Base-by-base conservation (phyloP, 2,888 invertebrate genomes). In the Melieria picta region DNA sequence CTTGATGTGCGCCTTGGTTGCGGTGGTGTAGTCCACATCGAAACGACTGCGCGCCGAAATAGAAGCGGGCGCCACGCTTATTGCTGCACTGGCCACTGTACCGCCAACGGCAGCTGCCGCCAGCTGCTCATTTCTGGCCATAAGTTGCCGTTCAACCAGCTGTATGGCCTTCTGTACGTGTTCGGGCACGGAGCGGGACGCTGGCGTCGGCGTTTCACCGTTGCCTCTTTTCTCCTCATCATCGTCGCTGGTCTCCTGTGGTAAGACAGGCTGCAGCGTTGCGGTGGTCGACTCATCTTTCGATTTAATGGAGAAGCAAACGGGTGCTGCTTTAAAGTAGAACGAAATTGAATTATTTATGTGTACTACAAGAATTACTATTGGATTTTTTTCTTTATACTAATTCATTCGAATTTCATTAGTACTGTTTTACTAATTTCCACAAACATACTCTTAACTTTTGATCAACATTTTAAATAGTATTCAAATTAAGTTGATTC, bases 281-380 rank as follows among this genome's bases (percentile, higher is more conserved):
- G 91, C 86, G 3, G 90, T 88, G 0, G 89, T 87, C 63, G 91
- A 91, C 0, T 91, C 91, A 71, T 93, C 95, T 82, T 94, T 94
- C 0, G 91, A 88, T 82, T 95, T 95, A 57, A 95, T 94, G 0
- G 94, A 95, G 84, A 95, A 96, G 72, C 94, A 93, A 1, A 96
- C 94, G 0, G 94, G 92, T 9, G 90, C 93, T 92, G 65, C 30
- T 30, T 3, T 2, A 30, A 30, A 30, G 30, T 30, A 30, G 30
- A 30, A 30, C 30, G 30, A 30, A 30, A 30, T 30, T 30, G 2
- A 30, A 30, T 30, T 30, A 30, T 30, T 30, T 30, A 30, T 30
- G 30, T 30, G 30, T 30, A 30, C 30, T 30, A 30, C 30, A 30
- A 30, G 30, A 30, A 30, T 30, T 30, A 2, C 30, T 30, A 30